Percentiles rank a stretch among this genome's conserved stretches.
These are phyloP conservation scores for Bambusicola thoracicus DNA, from an alignment of 2,113 vertebrate genomes.

Conservation along the genomic window DNA sequence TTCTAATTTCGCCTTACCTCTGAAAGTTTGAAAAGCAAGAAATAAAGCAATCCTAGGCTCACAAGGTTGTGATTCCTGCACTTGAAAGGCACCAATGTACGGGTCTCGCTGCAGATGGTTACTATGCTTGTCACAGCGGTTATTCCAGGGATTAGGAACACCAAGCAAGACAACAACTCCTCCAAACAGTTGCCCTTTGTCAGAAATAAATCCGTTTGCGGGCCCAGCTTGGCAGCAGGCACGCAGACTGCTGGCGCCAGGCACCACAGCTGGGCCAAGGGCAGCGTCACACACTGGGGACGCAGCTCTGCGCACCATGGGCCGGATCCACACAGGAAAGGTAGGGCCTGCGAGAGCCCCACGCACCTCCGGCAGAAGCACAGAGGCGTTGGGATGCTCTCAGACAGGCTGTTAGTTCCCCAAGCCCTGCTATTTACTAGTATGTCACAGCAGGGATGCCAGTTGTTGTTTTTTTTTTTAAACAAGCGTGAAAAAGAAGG, in stretches of 20 bases:
- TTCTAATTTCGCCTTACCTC: not conserved
- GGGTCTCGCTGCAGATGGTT: not conserved
- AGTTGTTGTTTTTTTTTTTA: not conserved
- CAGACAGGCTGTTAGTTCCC: not conserved
- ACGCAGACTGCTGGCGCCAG: conserved; percentile 1
- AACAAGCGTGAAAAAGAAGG: not conserved
- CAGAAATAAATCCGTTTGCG: not conserved
- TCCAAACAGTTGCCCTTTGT: conserved; percentile 57
- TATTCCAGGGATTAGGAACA: conserved; percentile 35
- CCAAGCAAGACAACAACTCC: conserved; percentile 39
- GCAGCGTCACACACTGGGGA: not conserved
- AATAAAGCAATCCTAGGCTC: not conserved
- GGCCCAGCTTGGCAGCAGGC: conserved; percentile 34
- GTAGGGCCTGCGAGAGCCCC: not conserved
- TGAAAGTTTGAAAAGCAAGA: not conserved
- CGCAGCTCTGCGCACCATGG: not conserved
- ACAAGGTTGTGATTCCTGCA: not conserved
- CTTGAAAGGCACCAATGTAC: not conserved
- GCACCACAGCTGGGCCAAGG: not conserved
- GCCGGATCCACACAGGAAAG: rapidly evolving
- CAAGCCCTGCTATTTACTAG: not conserved
- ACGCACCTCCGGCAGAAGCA: not conserved
- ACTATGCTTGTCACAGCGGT: conserved; percentile 33
- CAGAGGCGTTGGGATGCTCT: rapidly evolving
- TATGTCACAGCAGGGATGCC: not conserved